A percentile compares a stretch with the other conserved stretches of the same genome.
Evolutionary conservation across 35 echinoderm and acorn worm genomes (phyloP).

Genomic region (Holothuria glaberrima): DNA sequence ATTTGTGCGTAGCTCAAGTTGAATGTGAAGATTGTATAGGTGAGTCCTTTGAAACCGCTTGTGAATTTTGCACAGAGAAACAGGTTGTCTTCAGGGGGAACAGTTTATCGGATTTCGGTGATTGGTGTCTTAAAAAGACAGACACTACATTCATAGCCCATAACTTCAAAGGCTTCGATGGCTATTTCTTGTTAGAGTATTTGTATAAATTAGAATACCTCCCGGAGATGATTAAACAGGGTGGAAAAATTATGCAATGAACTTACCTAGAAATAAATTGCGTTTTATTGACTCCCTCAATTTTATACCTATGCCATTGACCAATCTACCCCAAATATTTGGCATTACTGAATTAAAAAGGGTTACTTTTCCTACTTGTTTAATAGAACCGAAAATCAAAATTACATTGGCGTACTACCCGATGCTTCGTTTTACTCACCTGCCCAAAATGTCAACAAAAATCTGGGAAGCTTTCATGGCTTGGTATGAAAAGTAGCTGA

Average conservation of each 20-base stretch:
- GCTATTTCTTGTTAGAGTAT: not conserved
- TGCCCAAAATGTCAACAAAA: constrained; percentile 45
- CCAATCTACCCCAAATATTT: constrained; percentile 62
- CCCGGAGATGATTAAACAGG: too few relatives aligned
- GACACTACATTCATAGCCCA: not conserved
- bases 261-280: not conserved
- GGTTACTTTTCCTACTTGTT: constrained; percentile 71
- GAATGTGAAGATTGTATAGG: not conserved
- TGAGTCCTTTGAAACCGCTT: not conserved
- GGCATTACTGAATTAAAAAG: constrained; percentile 60
- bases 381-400: constrained; percentile 69
- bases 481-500: constrained; percentile 61
- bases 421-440: constrained; percentile 33
- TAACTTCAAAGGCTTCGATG: too few relatives aligned
- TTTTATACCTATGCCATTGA: constrained; percentile 71
- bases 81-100: not conserved
- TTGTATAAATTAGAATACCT: not conserved
- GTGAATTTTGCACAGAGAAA: not conserved
- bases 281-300: not conserved
- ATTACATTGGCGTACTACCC: constrained; percentile 51
- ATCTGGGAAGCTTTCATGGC: constrained; percentile 30
- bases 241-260: not conserved
- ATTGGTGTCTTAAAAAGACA: not conserved
- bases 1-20: not conserved
- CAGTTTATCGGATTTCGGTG: not conserved